Evolutionary conservation across 2,113 vertebrate species (phyloP).

Genomic region (Tachysurus vachellii): DNA sequence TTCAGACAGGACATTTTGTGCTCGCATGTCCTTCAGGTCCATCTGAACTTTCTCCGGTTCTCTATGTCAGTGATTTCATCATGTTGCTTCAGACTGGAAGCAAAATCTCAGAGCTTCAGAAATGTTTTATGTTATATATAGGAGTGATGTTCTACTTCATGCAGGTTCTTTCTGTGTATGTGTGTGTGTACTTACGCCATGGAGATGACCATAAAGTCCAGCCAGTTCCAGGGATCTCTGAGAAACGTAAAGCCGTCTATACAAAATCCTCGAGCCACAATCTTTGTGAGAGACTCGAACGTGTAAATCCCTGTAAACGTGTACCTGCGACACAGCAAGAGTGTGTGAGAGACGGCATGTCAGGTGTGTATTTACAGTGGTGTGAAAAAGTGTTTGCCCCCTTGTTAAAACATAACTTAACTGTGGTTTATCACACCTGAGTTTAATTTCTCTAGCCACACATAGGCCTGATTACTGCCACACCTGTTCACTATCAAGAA

Average conservation of each 20-base stretch:
- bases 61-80: not conserved
- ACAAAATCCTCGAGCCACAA: slow-evolving; percentile 93
- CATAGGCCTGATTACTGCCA: too few relatives aligned
- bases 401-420: too few relatives aligned
- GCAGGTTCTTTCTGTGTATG: not conserved
- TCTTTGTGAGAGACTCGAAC: slow-evolving; percentile 97
- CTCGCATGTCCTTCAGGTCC: not conserved
- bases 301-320: slow-evolving; percentile 99
- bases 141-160: not conserved
- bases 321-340: slow-evolving; percentile 74
- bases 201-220: slow-evolving; percentile 98
- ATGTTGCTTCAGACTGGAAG: not conserved
- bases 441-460: too few relatives aligned
- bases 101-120: not conserved
- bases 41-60: not conserved
- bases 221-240: slow-evolving; percentile 97
- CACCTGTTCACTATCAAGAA: too few relatives aligned
- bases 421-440: too few relatives aligned
- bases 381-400: not conserved
- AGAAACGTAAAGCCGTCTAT: slow-evolving; percentile 97
- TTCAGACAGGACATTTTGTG: not conserved
- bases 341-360: not conserved
- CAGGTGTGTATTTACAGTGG: not conserved
- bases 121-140: slow-evolving; percentile 10
- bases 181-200: slow-evolving; percentile 91